Evolutionary conservation across 1,140 invertebrate genomes (phyloP).

Genomic region (Trinorchestia longiramus): DNA sequence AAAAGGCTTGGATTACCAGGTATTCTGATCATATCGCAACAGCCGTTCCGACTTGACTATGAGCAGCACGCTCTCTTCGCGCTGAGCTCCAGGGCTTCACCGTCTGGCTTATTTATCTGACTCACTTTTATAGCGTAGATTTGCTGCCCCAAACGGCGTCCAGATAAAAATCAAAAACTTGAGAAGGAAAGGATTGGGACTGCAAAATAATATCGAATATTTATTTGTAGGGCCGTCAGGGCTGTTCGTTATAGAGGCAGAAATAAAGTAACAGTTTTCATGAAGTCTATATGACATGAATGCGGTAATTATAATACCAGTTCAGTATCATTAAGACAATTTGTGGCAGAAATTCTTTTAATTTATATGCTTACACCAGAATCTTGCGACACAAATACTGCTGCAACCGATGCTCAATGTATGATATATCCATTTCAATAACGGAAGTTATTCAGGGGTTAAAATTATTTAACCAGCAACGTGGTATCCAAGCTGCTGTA

Average conservation of each 20-base stretch:
- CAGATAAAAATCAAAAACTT: conserved; percentile 1
- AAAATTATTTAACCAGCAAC: not conserved
- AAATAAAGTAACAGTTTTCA: not conserved
- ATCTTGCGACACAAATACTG: not conserved
- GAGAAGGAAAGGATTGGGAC: not conserved
- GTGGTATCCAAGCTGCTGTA: not conserved
- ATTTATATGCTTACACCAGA: not conserved
- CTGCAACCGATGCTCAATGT: not conserved
- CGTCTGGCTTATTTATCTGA: not conserved
- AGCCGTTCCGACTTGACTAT: not conserved
- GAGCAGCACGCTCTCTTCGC: not conserved
- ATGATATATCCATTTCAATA: not conserved
- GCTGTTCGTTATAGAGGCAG: not conserved
- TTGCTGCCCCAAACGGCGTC: not conserved
- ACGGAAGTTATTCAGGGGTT: not conserved
- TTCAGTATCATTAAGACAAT: not conserved
- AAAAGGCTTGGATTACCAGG: not conserved
- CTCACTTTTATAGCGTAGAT: not conserved
- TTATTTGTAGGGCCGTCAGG: not conserved
- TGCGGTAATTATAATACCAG: not conserved
- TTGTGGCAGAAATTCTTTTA: not conserved
- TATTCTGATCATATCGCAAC: not conserved
- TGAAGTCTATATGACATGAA: not conserved
- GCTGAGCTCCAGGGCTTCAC: not conserved
- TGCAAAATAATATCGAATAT: not conserved